Evolutionary conservation across 2,797 vertebrate species (phyloP).

Genomic region (Rhinatrema bivittatum): DNA sequence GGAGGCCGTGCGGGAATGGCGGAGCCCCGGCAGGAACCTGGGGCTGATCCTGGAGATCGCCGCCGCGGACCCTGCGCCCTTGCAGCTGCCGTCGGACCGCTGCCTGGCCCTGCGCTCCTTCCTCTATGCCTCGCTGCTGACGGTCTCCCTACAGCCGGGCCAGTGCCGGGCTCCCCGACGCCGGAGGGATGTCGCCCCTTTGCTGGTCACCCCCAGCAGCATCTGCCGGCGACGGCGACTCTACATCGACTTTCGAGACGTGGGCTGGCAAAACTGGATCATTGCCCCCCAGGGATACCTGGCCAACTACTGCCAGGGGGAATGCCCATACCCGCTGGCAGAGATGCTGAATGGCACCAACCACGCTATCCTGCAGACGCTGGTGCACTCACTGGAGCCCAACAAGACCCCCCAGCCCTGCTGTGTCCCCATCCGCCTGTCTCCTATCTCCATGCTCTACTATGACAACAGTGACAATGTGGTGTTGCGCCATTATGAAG

Average conservation of each 20-base stretch:
- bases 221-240: conserved; percentile 77
- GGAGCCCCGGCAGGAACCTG: conserved; percentile 38
- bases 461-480: conserved; percentile 92
- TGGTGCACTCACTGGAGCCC: conserved; percentile 78
- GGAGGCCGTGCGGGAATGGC: conserved; percentile 43
- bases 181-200: conserved; percentile 28
- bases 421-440: conserved; percentile 84
- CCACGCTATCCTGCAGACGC: conserved; percentile 86
- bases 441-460: conserved; percentile 89
- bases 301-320: conserved; percentile 87
- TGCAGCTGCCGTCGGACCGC: accelerated
- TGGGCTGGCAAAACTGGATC: conserved; percentile 95
- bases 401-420: conserved; percentile 71
- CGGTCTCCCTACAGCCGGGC: conserved; percentile 68
- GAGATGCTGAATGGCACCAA: conserved; percentile 79
- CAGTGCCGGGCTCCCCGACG: conserved; percentile 60
- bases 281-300: conserved; percentile 91
- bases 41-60: conserved; percentile 62
- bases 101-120: conserved; percentile 28
- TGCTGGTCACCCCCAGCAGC: conserved; percentile 41
- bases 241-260: conserved; percentile 86
- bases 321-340: conserved; percentile 80
- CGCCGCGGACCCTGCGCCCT: accelerated
- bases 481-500: conserved; percentile 85
- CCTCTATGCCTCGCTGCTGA: conserved; percentile 60